Evolutionary conservation across 2,888 invertebrate species (phyloP).

Genomic region (Temnothorax rugatulus): DNA sequence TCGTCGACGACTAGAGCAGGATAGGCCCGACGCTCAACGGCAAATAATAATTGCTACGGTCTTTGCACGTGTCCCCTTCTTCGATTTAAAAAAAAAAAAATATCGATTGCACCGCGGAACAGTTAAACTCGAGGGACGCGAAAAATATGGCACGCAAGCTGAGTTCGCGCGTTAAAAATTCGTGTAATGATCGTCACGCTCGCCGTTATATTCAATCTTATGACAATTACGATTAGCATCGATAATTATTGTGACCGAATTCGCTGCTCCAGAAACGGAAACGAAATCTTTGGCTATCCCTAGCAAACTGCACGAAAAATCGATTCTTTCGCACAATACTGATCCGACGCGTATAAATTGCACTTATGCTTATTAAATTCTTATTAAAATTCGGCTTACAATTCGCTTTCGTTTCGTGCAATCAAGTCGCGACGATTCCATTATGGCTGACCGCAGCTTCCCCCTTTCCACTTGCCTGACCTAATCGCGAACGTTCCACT

Average conservation of each 20-base stretch:
- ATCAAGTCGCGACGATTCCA: neutral
- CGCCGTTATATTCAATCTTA: neutral
- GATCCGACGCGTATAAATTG: neutral
- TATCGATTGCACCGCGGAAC: neutral
- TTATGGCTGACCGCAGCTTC: neutral
- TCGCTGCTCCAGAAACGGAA: too few species aligned
- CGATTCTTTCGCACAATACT: neutral
- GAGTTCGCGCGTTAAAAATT: constrained; percentile 10
- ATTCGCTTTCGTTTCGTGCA: neutral
- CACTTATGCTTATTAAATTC: neutral
- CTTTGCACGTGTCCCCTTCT: neutral
- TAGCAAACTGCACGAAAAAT: neutral
- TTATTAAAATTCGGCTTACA: neutral
- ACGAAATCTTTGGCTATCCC: neutral
- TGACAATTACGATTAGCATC: neutral
- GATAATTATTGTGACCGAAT: neutral
- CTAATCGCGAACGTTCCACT: neutral
- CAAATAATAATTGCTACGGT: constrained; percentile 9
- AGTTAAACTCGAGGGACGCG: neutral
- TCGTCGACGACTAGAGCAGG: constrained; percentile 72
- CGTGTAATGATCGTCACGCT: neutral
- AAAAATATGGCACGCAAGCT: constrained; percentile 31
- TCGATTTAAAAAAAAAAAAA: constrained; percentile 8
- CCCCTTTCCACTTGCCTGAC: neutral
- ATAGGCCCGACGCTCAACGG: constrained; percentile 39